Percentiles rank a stretch among this genome's conserved stretches.
These are phyloP conservation scores for Gerris buenoi DNA, from an alignment of 1,140 invertebrate species.

Conservation along the genomic window DNA sequence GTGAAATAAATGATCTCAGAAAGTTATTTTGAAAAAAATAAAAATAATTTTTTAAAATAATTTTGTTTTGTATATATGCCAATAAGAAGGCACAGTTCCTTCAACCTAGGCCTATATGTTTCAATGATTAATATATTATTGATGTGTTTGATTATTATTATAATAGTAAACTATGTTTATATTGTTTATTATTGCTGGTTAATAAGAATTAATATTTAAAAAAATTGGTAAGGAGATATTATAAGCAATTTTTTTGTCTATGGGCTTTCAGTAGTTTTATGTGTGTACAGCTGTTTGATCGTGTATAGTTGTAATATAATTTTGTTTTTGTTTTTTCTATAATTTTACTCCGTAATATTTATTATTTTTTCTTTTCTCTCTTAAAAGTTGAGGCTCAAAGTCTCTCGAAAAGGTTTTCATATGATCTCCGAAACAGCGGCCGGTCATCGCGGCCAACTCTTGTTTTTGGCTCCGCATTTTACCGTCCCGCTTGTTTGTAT, in stretches of 20 bases:
- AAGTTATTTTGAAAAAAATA: background rate
- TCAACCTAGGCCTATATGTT: background rate
- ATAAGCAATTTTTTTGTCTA: too few species aligned
- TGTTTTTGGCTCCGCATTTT: too few species aligned
- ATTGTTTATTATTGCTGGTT: too few species aligned
- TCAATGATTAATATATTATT: background rate
- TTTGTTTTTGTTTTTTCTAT: constrained; percentile 15
- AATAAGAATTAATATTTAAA: constrained; percentile 1
- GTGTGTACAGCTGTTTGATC: background rate
- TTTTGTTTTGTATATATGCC: background rate
- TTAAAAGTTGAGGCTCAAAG: too few species aligned
- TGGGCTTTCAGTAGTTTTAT: background rate
- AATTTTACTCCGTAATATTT: too few species aligned
- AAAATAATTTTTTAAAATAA: background rate
- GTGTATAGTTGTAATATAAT: constrained; percentile 16
- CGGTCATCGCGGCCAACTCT: too few species aligned
- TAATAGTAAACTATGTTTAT: too few species aligned
- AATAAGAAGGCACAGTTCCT: background rate
- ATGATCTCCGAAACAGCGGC: constrained; percentile 23
- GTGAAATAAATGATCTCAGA: background rate
- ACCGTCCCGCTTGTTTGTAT: background rate
- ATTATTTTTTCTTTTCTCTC: too few species aligned
- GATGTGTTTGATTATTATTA: background rate
- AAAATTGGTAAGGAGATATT: too few species aligned
- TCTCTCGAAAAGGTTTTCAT: constrained; percentile 20